Conservation (phyloP, 2,113 vertebrate species). For the Gavialis gangeticus region DNA sequence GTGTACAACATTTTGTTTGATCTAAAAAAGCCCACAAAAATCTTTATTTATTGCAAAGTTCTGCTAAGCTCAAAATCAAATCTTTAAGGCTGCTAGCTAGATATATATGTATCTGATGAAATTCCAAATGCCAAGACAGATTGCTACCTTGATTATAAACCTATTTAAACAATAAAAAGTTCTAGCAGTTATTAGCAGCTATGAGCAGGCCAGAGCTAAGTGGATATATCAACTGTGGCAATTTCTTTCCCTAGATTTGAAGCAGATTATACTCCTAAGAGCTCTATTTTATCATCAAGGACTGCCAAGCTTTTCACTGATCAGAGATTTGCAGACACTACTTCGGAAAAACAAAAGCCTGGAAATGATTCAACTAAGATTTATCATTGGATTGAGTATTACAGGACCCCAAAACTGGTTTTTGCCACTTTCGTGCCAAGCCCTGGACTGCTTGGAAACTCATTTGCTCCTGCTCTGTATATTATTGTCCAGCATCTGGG, state of each 20-base stretch:
- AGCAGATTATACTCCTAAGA: background rate
- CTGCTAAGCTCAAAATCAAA: background rate
- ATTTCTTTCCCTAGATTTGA: background rate
- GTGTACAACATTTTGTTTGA: background rate
- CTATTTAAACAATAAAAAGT: background rate
- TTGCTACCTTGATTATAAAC: background rate
- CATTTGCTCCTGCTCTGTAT: too few species aligned
- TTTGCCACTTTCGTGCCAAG: too few species aligned
- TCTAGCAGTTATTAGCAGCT: background rate
- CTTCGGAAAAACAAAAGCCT: background rate
- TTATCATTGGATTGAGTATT: background rate
- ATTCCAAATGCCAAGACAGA: background rate
- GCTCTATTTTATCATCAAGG: background rate
- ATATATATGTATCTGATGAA: background rate
- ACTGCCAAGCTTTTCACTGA: background rate
- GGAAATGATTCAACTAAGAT: background rate
- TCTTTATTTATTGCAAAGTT: background rate
- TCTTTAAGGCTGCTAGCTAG: background rate
- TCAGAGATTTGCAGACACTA: background rate
- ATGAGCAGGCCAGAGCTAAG: too few species aligned
- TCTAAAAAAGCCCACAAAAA: background rate
- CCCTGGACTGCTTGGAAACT: too few species aligned
- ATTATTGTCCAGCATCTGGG: too few species aligned
- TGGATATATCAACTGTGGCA: too few species aligned
- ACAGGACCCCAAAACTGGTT: too few species aligned